phyloP scores from a whole-genome alignment of 2,888 invertebrate genomes.

The Deilephila porcellus region DNA sequence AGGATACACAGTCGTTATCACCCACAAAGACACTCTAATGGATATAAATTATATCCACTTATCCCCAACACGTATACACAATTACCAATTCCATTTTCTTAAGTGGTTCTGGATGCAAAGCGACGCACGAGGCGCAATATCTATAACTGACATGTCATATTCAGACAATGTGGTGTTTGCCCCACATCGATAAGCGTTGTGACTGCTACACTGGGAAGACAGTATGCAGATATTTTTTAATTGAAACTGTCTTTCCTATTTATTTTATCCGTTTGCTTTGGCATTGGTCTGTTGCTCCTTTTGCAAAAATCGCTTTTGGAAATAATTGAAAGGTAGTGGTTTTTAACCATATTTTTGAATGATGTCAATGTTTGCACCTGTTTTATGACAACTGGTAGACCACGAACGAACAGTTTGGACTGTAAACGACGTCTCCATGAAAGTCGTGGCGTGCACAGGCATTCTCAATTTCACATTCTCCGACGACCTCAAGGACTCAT shows the following conservation, averaged over 20 bases:
- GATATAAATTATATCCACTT: not conserved
- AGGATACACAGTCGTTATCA: not conserved
- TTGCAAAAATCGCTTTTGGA: too few species aligned
- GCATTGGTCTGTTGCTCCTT: not conserved
- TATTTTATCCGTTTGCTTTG: not conserved
- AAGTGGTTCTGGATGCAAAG: constrained; percentile 15
- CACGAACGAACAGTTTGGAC: too few species aligned
- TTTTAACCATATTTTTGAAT: too few species aligned
- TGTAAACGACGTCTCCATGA: too few species aligned
- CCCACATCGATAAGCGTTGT: constrained; percentile 59
- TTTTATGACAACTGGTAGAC: too few species aligned
- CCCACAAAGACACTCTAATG: not conserved
- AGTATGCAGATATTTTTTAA: not conserved
- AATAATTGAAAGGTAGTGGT: too few species aligned
- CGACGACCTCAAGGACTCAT: too few species aligned
- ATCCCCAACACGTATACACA: not conserved
- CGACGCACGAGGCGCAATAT: constrained; percentile 22
- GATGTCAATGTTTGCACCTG: too few species aligned
- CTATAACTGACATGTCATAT: constrained; percentile 39
- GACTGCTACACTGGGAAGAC: not conserved
- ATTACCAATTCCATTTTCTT: constrained; percentile 24
- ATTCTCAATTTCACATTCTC: too few species aligned
- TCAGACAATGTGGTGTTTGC: constrained; percentile 53
- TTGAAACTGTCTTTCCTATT: too few species aligned
- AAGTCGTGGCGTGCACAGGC: too few species aligned